Percentiles rank a stretch among this genome's conserved stretches.
Conservation (phyloP, 2,888 invertebrate genomes). For the Dicyrtomina minuta region DNA sequence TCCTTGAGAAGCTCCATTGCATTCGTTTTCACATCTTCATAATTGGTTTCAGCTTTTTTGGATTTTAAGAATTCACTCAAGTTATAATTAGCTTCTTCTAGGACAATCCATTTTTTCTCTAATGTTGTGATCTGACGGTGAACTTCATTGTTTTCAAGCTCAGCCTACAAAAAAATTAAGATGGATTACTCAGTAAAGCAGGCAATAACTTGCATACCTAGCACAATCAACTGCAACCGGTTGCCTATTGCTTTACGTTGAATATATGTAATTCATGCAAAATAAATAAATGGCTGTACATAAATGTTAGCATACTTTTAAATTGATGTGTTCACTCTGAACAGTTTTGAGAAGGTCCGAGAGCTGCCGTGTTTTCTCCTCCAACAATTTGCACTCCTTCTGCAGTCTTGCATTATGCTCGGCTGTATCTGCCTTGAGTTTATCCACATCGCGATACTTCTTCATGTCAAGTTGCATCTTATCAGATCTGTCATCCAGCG, state of each 20-base stretch:
- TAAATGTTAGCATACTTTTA: slow-evolving; percentile 57
- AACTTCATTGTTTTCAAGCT: slow-evolving; percentile 71
- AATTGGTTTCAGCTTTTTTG: slow-evolving; percentile 69
- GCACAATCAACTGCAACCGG: too few species aligned
- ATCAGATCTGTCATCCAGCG: slow-evolving; percentile 59
- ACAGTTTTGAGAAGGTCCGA: slow-evolving; percentile 61
- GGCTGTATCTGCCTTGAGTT: slow-evolving; percentile 62
- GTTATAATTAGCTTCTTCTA: slow-evolving; percentile 69
- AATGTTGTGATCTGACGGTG: slow-evolving; percentile 68
- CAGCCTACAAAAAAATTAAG: slow-evolving; percentile 58
- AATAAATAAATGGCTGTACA: not conserved
- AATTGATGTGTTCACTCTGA: slow-evolving; percentile 60
- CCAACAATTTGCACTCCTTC: slow-evolving; percentile 60
- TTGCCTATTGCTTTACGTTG: too few species aligned
- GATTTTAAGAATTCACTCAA: slow-evolving; percentile 69
- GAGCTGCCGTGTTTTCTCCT: slow-evolving; percentile 57
- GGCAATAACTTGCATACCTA: too few species aligned
- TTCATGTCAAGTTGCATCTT: slow-evolving; percentile 66
- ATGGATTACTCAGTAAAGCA: not conserved
- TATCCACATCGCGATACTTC: slow-evolving; percentile 65
- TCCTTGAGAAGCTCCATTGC: slow-evolving; percentile 62
- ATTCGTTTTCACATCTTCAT: slow-evolving; percentile 64
- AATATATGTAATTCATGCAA: too few species aligned
- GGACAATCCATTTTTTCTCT: slow-evolving; percentile 69
- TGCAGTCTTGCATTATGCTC: slow-evolving; percentile 62